Evolutionary conservation across 2,888 invertebrate species (phyloP), one percentile per base, ranked within the genome.

Genomic region (Agrotis exclamationis): DNA sequence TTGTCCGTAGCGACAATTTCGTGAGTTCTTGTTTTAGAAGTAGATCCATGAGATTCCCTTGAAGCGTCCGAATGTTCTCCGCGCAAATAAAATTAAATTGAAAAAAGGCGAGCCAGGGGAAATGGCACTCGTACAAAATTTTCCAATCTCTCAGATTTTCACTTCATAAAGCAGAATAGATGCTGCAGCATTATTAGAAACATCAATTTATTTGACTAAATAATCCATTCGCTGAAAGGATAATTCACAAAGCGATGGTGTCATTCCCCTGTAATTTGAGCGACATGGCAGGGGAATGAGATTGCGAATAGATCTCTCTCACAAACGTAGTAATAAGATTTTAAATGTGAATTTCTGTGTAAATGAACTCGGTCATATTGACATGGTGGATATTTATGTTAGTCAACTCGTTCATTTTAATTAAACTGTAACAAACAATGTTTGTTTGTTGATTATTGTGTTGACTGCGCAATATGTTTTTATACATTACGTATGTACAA

Each of bases 341-440:
- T 93, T 92, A 91, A 93, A 93, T 91, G 93, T 89, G 91, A 88
- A 90, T 88, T 91, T 92, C 89, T 88, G 87, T 89, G 87, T 87
- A 91, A 93, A 93, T 91, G 90, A 92, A 92, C 87, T 89, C 79
- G 73, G 81, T 85, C 67, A 84, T 85, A 89, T 90, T 85, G 89
- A 80, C 87, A 83, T 87, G 78, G 76, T 74, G 80, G 69, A 71
- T 83, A 86, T 87, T 86, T 88, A 84, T 84, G 85, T 86, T 71
- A 76, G 76, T 76, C 74, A 75, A 80, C 64, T 77, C 58, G 74
- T 82, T 79, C 78, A 69, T 83, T 83, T 84, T 82, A 83, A 82
- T 85, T 84, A 79, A 85, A 78, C 77, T 70, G 76, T 70, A 51
- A 76, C 83, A 70, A 78, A 85, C 78, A 48, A 75, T 44, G 70